Conservation (phyloP, 1,140 invertebrate species). For the Schmidtea mediterranea region DNA sequence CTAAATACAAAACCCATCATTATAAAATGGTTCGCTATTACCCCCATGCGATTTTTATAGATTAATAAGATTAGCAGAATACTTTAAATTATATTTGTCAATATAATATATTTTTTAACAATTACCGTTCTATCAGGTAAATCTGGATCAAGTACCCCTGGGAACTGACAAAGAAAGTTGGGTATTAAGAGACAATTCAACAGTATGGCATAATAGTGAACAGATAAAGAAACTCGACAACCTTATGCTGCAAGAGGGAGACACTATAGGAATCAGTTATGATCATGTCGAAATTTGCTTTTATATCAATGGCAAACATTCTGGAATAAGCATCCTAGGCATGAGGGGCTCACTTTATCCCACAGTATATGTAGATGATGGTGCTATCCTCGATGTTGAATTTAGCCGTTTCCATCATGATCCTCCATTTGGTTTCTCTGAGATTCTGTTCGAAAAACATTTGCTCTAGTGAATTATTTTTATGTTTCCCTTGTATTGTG, state of each 20-base stretch:
- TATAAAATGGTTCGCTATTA: too few relatives aligned
- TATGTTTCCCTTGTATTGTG: neutral
- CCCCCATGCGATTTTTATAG: too few relatives aligned
- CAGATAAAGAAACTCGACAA: constrained; percentile 41
- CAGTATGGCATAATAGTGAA: constrained; percentile 51
- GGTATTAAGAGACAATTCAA: constrained; percentile 64
- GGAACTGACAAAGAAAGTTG: constrained; percentile 65
- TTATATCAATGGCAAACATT: constrained; percentile 61
- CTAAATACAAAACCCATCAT: too few relatives aligned
- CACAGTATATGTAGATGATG: constrained; percentile 76
- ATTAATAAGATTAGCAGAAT: too few relatives aligned
- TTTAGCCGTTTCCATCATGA: constrained; percentile 57
- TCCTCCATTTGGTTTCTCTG: constrained; percentile 63
- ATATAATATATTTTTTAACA: too few relatives aligned
- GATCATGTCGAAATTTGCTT: constrained; percentile 90
- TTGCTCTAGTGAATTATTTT: constrained; percentile 42
- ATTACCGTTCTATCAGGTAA: too few relatives aligned
- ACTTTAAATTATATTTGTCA: too few relatives aligned
- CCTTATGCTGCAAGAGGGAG: constrained; percentile 49
- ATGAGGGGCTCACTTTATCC: constrained; percentile 70
- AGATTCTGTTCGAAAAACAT: constrained; percentile 86
- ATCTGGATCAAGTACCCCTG: constrained; percentile 53
- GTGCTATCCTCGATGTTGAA: constrained; percentile 75
- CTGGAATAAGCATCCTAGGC: constrained; percentile 55
- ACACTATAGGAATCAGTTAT: constrained; percentile 67